phyloP scores from a whole-genome alignment of 1,140 invertebrate genomes.

The Stenopsyche tienmushanensis region DNA sequence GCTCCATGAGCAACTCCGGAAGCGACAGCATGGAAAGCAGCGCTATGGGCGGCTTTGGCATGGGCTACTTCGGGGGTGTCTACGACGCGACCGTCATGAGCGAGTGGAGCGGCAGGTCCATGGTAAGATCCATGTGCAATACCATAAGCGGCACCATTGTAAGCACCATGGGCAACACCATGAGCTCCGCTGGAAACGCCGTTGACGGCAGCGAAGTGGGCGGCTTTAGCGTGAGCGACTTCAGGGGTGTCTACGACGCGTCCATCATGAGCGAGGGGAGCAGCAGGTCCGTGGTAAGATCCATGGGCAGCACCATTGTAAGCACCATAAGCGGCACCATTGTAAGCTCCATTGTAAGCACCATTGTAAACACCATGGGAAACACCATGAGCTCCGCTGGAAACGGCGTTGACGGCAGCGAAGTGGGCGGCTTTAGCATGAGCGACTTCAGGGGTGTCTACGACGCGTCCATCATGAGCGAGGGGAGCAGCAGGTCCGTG shows the following conservation, averaged over 20 bases:
- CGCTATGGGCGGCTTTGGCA: too few relatives aligned
- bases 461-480: conserved; percentile 30
- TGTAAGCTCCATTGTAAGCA: too few relatives aligned
- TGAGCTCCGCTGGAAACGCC: conserved; percentile 29
- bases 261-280: conserved; percentile 43
- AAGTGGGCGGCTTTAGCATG: conserved; percentile 39
- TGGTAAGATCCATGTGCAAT: too few relatives aligned
- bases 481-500: conserved; percentile 25
- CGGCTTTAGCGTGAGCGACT: conserved; percentile 52
- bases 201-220: conserved; percentile 46
- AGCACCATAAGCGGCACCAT: conserved; percentile 7
- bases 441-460: conserved; percentile 29
- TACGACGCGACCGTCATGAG: too few relatives aligned
- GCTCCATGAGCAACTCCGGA: conserved; percentile 45
- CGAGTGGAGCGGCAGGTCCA: too few relatives aligned
- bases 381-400: too few relatives aligned
- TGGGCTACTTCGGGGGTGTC: too few relatives aligned
- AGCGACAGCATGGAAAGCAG: conserved; percentile 10
- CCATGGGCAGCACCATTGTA: conserved; percentile 12
- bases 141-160: too few relatives aligned
- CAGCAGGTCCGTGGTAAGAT: conserved; percentile 40
- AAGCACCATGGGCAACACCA: conserved; percentile 46
- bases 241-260: conserved; percentile 52
- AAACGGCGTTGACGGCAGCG: conserved; percentile 48
- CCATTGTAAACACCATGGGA: background rate